phyloP scores from a whole-genome alignment of 2,113 vertebrate genomes.

The Tragelaphus buxtoni region DNA sequence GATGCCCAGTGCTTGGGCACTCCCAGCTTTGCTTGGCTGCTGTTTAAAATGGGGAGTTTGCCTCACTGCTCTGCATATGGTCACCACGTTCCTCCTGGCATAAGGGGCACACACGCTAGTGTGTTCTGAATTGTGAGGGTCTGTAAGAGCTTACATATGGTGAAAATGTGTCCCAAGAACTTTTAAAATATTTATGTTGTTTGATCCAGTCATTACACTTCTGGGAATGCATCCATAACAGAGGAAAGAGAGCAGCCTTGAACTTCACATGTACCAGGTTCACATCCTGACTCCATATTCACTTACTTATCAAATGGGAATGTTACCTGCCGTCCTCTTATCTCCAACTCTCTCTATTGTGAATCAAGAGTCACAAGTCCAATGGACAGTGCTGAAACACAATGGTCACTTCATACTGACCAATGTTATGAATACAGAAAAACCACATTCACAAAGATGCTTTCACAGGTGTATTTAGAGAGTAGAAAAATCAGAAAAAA shows the following conservation, averaged over 20 bases:
- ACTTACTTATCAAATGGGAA: not conserved
- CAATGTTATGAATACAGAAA: not conserved
- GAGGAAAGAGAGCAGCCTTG: not conserved
- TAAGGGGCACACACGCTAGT: not conserved
- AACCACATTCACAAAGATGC: not conserved
- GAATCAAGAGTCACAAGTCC: not conserved
- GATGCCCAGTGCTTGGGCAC: rapidly evolving
- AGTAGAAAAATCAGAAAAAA: not conserved
- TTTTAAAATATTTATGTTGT: not conserved
- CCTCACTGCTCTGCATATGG: not conserved
- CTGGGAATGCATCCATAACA: not conserved
- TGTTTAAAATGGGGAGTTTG: not conserved
- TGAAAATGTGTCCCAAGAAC: not conserved
- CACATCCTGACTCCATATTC: not conserved
- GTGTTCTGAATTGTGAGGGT: not conserved
- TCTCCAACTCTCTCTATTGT: not conserved
- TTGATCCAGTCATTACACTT: not conserved
- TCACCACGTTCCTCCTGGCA: no score
- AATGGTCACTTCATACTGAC: not conserved
- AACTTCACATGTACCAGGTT: not conserved
- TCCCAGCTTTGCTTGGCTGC: not conserved
- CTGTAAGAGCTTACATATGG: not conserved
- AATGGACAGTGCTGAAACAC: not conserved
- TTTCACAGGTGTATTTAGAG: not conserved
- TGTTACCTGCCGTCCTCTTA: no score